These are phyloP conservation scores for Cuculus canorus DNA, from an alignment of 2,797 vertebrate genomes.

Conservation along the genomic window DNA sequence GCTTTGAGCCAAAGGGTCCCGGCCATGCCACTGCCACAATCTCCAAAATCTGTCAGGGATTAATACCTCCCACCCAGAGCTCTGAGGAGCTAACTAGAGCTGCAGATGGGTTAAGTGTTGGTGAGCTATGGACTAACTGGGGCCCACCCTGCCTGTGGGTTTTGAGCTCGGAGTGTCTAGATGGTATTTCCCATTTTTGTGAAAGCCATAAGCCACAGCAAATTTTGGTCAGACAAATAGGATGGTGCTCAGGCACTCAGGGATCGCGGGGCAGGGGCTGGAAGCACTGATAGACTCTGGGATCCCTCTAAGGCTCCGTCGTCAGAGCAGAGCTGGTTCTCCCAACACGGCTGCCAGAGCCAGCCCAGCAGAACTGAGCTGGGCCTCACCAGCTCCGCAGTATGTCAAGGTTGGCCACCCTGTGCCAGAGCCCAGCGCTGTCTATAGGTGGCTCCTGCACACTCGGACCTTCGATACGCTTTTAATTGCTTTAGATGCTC, in stretches of 20 bases:
- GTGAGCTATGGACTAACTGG: accelerated
- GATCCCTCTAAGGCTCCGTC: background rate
- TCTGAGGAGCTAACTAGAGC: background rate
- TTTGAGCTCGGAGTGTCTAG: background rate
- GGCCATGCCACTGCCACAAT: background rate
- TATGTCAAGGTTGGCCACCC: no score
- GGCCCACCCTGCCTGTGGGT: no score
- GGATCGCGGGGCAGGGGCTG: background rate
- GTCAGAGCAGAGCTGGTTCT: background rate
- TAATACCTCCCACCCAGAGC: background rate
- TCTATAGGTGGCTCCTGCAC: accelerated
- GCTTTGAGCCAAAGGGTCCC: background rate
- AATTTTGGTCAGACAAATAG: background rate
- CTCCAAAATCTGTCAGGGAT: background rate
- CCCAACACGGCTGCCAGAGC: accelerated
- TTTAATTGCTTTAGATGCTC: background rate
- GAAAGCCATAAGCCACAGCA: background rate
- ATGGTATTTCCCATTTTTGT: background rate
- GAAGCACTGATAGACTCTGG: background rate
- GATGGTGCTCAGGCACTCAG: background rate
- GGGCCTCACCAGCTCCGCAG: accelerated
- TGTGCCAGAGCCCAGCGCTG: background rate
- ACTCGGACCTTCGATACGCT: accelerated
- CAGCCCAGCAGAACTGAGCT: accelerated
- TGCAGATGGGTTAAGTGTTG: background rate